These are phyloP conservation scores for Eupithecia vulgata DNA, from an alignment of 2,888 invertebrate genomes.

Conservation along the genomic window DNA sequence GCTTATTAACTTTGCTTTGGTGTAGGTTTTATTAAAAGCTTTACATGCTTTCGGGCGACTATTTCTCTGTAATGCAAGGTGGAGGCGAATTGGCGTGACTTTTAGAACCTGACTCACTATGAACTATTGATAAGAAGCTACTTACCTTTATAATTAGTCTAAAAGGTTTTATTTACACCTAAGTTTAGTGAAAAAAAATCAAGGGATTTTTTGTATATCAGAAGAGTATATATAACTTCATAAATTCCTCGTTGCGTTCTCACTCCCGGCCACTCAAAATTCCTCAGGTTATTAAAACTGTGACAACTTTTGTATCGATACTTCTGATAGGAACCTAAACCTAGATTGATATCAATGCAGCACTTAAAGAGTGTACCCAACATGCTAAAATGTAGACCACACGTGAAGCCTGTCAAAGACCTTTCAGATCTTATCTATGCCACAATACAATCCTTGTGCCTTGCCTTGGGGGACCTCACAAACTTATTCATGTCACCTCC, in stretches of 20 bases:
- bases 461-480: conserved; percentile 53
- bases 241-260: neutral
- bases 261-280: neutral
- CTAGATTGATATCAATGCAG: conserved; percentile 31
- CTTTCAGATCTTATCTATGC: conserved; percentile 69
- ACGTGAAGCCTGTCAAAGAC: conserved; percentile 64
- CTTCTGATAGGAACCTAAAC: conserved; percentile 14
- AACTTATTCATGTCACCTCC: conserved; percentile 28
- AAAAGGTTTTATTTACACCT: neutral
- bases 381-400: conserved; percentile 66
- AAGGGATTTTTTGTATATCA: neutral
- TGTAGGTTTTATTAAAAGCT: conserved; percentile 21
- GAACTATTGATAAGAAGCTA: neutral
- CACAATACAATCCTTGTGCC: conserved; percentile 61
- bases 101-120: conserved; percentile 1
- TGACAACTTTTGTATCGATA: neutral
- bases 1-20: conserved; percentile 33
- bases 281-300: neutral
- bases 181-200: neutral
- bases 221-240: neutral
- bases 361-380: conserved; percentile 39
- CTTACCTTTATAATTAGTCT: neutral
- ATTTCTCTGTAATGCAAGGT: neutral
- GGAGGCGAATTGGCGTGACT: neutral
- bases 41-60: neutral